Percentiles rank a stretch among this genome's conserved stretches.
Evolutionary conservation across 2,888 invertebrate species (phyloP).

Genomic region (Rhabditophanes sp.): DNA sequence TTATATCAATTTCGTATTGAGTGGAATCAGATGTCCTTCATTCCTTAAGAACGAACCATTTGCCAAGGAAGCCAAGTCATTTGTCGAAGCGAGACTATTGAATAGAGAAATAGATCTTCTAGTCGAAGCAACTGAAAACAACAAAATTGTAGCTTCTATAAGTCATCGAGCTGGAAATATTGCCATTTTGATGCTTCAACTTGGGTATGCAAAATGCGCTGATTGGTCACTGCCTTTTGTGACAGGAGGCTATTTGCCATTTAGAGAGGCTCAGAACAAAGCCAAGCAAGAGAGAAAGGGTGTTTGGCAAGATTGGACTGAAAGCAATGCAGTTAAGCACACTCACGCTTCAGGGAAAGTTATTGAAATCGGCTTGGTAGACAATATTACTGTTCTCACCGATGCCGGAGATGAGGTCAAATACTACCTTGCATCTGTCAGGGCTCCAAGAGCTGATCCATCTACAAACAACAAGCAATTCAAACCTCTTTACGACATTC

Average conservation of each 20-base stretch:
- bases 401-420: conserved; percentile 66
- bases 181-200: conserved; percentile 70
- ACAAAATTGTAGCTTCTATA: conserved; percentile 80
- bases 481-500: conserved; percentile 93
- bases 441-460: conserved; percentile 70
- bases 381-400: conserved; percentile 70
- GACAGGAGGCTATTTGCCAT: conserved; percentile 63
- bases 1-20: conserved; percentile 81
- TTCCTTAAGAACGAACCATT: too few species aligned
- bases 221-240: conserved; percentile 78
- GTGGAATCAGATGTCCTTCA: too few species aligned
- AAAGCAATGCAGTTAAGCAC: too few species aligned
- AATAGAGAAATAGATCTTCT: conserved; percentile 72
- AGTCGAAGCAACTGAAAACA: conserved; percentile 76
- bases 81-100: conserved; percentile 72
- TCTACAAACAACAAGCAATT: too few species aligned
- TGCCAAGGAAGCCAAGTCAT: conserved; percentile 80
- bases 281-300: too few species aligned
- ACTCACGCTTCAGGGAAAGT: too few species aligned
- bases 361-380: conserved; percentile 79
- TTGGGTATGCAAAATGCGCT: conserved; percentile 82
- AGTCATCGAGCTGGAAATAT: conserved; percentile 73
- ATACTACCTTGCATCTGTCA: conserved; percentile 82
- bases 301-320: too few species aligned
- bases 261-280: conserved; percentile 65